phyloP scores from a whole-genome alignment of 2,113 vertebrate species.

The Malurus alboscapulatus region DNA sequence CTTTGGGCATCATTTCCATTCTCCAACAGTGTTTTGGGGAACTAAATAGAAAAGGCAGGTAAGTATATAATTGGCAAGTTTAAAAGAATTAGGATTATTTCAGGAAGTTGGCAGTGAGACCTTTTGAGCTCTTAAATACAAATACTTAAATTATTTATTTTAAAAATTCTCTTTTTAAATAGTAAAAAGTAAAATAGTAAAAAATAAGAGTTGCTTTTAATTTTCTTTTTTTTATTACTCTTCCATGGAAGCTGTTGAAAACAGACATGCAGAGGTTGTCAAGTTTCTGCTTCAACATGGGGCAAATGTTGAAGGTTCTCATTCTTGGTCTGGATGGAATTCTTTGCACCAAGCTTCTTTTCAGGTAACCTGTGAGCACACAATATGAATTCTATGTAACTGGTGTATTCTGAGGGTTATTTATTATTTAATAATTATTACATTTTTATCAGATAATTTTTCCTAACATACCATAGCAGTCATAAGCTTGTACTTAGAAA shows the following conservation, averaged over 20 bases:
- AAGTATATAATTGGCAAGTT: background rate
- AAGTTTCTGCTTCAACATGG: conserved; percentile 78
- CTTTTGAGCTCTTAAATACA: background rate
- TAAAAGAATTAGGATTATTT: background rate
- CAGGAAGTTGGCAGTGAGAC: background rate
- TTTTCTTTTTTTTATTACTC: background rate
- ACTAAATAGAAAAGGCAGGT: background rate
- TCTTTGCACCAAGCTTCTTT: conserved; percentile 90
- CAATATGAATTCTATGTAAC: conserved; percentile 30
- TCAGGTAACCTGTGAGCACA: conserved; percentile 73
- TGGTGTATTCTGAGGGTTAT: conserved; percentile 27
- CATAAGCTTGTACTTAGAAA: background rate
- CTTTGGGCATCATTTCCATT: background rate
- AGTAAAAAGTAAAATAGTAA: too few relatives aligned
- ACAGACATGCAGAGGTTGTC: conserved; percentile 73
- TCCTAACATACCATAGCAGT: background rate
- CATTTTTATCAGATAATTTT: background rate
- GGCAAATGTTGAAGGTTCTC: conserved; percentile 81
- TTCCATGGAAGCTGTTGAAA: conserved; percentile 77
- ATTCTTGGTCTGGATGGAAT: conserved; percentile 90
- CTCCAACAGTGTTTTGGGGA: background rate
- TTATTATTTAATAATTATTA: background rate
- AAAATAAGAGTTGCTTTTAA: background rate
- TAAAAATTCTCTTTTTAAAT: background rate
- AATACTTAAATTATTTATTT: background rate